Conservation (phyloP, 1,140 invertebrate species). For the Brachionus rubens region DNA sequence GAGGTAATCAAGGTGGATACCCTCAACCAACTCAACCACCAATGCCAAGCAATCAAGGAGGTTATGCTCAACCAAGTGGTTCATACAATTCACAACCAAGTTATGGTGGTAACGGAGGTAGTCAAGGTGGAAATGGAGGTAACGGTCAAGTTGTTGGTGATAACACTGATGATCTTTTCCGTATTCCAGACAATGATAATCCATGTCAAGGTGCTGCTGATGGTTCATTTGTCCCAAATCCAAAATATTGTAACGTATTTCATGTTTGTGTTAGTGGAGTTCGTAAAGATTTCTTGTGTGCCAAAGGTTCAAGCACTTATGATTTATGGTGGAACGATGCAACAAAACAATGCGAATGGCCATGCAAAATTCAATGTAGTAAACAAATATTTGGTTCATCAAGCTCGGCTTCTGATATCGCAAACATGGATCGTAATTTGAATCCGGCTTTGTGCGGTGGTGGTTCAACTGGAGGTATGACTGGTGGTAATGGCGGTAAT, state of each 20-base stretch:
- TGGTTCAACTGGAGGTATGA: neutral
- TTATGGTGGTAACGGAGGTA: neutral
- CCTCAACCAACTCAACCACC: too few species aligned
- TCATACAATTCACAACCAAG: too few species aligned
- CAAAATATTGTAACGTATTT: constrained; percentile 44
- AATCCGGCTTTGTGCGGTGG: constrained; percentile 8
- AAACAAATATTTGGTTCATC: constrained; percentile 2
- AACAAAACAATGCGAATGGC: constrained; percentile 42
- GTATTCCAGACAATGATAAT: constrained; percentile 33
- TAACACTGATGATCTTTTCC: constrained; percentile 32
- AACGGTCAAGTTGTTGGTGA: constrained; percentile 23
- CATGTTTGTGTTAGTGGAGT: constrained; percentile 35
- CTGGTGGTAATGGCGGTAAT: neutral
- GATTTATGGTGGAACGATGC: constrained; percentile 46
- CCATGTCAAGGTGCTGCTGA: constrained; percentile 17
- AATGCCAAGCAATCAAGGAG: neutral
- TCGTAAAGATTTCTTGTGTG: constrained; percentile 41
- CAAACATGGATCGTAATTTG: neutral
- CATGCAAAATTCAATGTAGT: constrained; percentile 38
- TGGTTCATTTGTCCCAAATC: constrained; percentile 20
- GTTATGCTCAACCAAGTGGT: too few species aligned
- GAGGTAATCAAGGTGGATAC: neutral
- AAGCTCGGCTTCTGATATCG: constrained; percentile 1
- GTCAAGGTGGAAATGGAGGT: constrained; percentile 11
- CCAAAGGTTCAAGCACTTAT: constrained; percentile 32